phyloP scores from a whole-genome alignment of 2,797 vertebrate species.

The Poeciliopsis infans region DNA sequence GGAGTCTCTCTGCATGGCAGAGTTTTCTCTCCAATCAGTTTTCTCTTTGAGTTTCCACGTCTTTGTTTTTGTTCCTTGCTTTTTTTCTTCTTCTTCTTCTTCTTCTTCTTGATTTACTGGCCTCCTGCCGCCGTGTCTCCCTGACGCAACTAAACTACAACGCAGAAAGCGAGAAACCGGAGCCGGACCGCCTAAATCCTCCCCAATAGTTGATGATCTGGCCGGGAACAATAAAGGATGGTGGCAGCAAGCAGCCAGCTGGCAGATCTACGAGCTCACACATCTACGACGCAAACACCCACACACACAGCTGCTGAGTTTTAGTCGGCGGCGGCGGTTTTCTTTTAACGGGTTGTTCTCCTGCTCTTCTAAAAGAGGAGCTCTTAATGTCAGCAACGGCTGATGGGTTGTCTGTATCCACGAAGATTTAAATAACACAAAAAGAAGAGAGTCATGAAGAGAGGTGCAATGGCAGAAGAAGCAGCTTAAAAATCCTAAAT shows the following conservation, averaged over 20 bases:
- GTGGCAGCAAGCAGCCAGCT: constrained; percentile 50
- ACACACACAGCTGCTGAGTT: constrained; percentile 51
- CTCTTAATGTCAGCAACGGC: constrained; percentile 30
- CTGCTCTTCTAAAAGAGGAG: constrained; percentile 28
- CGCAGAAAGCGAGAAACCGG: constrained; percentile 51
- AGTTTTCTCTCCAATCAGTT: constrained; percentile 60
- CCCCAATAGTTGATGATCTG: constrained; percentile 62
- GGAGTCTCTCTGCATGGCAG: constrained; percentile 36
- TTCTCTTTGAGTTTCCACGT: constrained; percentile 31
- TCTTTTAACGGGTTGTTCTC: constrained; percentile 30
- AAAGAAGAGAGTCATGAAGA: not conserved
- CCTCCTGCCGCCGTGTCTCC: constrained; percentile 36
- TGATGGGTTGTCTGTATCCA: constrained; percentile 8
- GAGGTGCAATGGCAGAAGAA: not conserved
- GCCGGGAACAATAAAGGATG: constrained; percentile 60
- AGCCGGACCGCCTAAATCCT: constrained; percentile 45
- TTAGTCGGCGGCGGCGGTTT: constrained; percentile 19
- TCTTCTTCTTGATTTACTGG: constrained; percentile 33
- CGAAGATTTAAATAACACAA: too few species aligned
- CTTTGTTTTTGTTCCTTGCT: constrained; percentile 19
- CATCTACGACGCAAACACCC: constrained; percentile 32
- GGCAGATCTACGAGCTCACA: constrained; percentile 53
- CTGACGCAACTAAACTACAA: constrained; percentile 38
- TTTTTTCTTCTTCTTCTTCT: not conserved
- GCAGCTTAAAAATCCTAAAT: not conserved